phyloP scores from a whole-genome alignment of 2,888 invertebrate species.

The Smittia sp. region DNA sequence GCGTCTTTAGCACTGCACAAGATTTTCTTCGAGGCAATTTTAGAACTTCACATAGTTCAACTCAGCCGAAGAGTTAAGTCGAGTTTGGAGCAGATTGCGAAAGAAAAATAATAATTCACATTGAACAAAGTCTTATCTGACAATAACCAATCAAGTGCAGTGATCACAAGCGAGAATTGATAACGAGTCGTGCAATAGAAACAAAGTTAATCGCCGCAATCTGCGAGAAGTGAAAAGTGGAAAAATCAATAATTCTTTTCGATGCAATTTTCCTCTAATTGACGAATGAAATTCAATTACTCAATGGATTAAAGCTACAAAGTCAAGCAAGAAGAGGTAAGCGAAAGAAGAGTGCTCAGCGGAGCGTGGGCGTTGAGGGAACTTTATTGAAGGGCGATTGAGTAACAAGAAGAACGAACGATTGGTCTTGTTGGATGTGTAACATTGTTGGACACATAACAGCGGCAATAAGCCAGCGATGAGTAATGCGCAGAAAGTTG shows the following conservation, averaged over 20 bases:
- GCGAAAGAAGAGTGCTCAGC: not conserved
- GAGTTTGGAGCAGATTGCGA: not conserved
- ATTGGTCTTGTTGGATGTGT: not conserved
- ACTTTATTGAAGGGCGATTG: not conserved
- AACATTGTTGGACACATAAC: not conserved
- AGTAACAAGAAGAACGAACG: not conserved
- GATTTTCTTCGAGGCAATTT: not conserved
- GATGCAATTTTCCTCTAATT: constrained; percentile 4
- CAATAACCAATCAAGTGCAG: not conserved
- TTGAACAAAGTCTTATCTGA: not conserved
- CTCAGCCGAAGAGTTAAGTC: not conserved
- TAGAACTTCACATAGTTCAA: not conserved
- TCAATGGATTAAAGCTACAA: not conserved
- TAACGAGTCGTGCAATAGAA: not conserved
- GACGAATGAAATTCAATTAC: not conserved
- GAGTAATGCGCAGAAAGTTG: not conserved
- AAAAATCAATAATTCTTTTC: constrained; percentile 20
- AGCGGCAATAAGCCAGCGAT: not conserved
- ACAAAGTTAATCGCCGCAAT: not conserved
- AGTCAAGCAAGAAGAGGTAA: not conserved
- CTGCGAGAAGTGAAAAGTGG: not conserved
- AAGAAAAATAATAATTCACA: not conserved
- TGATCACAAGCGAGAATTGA: not conserved
- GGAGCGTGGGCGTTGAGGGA: too few species aligned
- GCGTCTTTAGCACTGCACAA: too few species aligned